Evolutionary conservation across 2,888 invertebrate species (phyloP), one percentile per base, ranked within the genome.

Genomic region (Pyrrhosoma nymphula): DNA sequence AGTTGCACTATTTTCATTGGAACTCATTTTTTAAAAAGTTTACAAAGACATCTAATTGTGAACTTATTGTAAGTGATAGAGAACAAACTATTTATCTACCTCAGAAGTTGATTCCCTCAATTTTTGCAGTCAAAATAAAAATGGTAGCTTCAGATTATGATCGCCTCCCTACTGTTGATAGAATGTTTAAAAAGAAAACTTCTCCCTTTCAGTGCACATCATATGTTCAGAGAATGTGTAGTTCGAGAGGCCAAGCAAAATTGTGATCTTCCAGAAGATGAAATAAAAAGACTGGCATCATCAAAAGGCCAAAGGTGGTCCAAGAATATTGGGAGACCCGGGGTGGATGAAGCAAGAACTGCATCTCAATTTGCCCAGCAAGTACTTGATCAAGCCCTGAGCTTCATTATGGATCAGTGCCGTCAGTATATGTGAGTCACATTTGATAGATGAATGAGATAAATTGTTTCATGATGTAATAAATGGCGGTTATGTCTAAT

Each of bases 371-470:
- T 98, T 96, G 97, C 98, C 0, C 96, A 97, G 16, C 97, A 97
- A 96, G 97, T 97, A 95, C 97, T 98, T 88, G 97, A 98, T 96
- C 97, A 98, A 96, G 97, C 98, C 0, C 96, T 98, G 89, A 97
- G 97, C 96, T 98, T 98, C 96, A 96, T 98, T 8, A 97, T 97
- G 95, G 97, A 98, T 96, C 97, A 98, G 96, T 98, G 98, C 96
- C 96, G 97, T 95, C 97, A 97, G 96, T 98, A 97, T 96, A 97
- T 97, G 98, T 98, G 96, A 97, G 97, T 97, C 95, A 60, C 16
- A 47, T 47, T 47, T 39, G 3, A 55, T 23, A 23, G 60, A 35
- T 18, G 30, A 12, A 20, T 47, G 8, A n/a, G 20, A 89, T 89
- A 23, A 35, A 35, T 88, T 60, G 60, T 60, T 60, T 60, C 20